A percentile compares a stretch with the other conserved stretches of the same genome.
Evolutionary conservation across 1,140 invertebrate genomes (phyloP).

Genomic region (Saxidomus purpurata): DNA sequence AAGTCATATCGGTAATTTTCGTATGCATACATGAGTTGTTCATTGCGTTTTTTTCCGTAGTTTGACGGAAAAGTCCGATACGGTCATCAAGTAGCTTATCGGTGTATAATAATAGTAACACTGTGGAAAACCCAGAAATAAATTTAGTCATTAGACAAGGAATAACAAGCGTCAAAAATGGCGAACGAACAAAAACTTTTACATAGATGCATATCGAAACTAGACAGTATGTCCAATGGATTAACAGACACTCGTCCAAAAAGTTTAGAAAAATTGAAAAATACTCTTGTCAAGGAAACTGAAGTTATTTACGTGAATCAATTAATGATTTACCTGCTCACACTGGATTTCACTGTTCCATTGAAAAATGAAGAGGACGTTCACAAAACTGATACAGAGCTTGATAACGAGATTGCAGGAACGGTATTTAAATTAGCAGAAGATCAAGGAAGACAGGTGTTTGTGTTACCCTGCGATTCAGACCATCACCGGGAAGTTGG

Average conservation of each 20-base stretch:
- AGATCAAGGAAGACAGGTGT: neutral
- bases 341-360: neutral
- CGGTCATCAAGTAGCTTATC: too few relatives aligned
- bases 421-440: neutral
- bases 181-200: constrained; percentile 12
- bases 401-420: neutral
- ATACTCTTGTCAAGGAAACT: neutral
- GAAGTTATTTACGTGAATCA: neutral
- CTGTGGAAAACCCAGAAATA: neutral
- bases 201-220: neutral
- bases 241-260: constrained; percentile 10
- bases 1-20: too few relatives aligned
- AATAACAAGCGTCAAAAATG: neutral
- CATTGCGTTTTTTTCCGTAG: too few relatives aligned
- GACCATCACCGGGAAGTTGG: neutral
- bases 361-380: neutral
- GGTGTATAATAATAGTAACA: neutral
- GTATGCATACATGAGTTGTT: too few relatives aligned
- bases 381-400: constrained; percentile 6
- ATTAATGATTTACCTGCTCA: neutral
- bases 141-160: neutral
- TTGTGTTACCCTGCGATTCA: constrained; percentile 22
- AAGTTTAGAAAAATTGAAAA: constrained; percentile 31
- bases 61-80: too few relatives aligned
- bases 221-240: neutral